These are phyloP conservation scores for Aphis gossypii DNA, from an alignment of 1,140 invertebrate genomes.

Conservation along the genomic window DNA sequence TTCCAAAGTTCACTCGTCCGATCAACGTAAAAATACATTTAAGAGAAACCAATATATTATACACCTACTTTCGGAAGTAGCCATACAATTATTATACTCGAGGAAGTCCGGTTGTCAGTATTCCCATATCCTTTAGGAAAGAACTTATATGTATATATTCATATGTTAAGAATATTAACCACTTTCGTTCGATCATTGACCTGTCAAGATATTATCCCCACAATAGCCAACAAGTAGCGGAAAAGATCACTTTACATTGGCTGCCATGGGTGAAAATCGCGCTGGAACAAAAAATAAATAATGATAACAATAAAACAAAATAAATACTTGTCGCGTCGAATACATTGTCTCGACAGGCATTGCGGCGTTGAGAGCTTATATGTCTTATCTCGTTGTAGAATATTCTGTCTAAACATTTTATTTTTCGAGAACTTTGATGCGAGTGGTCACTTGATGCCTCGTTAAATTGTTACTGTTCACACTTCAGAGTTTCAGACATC, in stretches of 20 bases:
- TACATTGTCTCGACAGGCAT: neutral
- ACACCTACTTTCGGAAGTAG: neutral
- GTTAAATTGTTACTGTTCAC: too few relatives aligned
- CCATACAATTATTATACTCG: neutral
- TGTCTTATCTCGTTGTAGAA: neutral
- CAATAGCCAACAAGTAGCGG: neutral
- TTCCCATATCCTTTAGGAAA: neutral
- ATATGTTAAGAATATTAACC: neutral
- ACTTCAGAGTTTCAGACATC: neutral
- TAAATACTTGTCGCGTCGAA: neutral
- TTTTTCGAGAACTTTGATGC: neutral
- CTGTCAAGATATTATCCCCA: neutral
- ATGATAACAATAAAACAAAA: neutral
- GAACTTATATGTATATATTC: neutral
- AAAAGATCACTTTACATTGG: neutral
- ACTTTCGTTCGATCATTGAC: conserved; percentile 26
- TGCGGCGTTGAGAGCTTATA: too few relatives aligned
- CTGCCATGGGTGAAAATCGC: neutral
- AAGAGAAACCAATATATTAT: neutral
- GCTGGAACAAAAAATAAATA: neutral
- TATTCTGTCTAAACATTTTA: neutral
- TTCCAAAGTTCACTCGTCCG: neutral
- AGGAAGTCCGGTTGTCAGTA: neutral
- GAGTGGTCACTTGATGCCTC: neutral
- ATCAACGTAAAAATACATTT: neutral